Base-by-base conservation (phyloP, 2,888 invertebrate species). In the Sisyra terminalis region DNA sequence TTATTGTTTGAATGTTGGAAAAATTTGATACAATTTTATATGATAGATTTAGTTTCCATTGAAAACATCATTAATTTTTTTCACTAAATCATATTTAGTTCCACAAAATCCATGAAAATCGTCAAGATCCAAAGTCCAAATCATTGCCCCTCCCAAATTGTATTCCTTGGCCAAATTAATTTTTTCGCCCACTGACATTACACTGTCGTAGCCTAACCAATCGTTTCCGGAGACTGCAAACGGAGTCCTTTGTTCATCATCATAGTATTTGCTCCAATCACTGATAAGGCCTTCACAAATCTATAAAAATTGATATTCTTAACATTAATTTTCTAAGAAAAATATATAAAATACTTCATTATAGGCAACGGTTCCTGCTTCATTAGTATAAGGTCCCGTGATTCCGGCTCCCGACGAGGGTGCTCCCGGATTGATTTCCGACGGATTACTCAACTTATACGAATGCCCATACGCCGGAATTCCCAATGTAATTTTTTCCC, bases 91-190 rank as follows among this genome's bases (percentile, higher is more conserved):
- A 56, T 69, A 78, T 38, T 63, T 64, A 4, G 51, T 53, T 1
- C 73, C 71, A 50, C 82, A 82, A 1, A 55, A 49, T 1, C 77
- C 80, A 9, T 55, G 62, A 51, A 81, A 80, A 53, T 86, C 86
- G 51, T 86, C 86, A 5, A 78, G 78, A 55, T 87, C 87, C 7
- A 86, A 65, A 34, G 81, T 78, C 86, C 86, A 87, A 0, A 80
- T 53, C 84, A 86, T 84, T 0, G 70, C 65, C 16, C 82, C 85
- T 42, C 66, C 67, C 42, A 75, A 54, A 43, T 66, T 49, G 43
- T 57, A 44, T 42, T 61, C 48, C 55, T 66, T 54, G 24, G 66
- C 58, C 48, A 58, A 63, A 51, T 60, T 44, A 2, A 52, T 29
- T 40, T 78, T 77, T 1, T 57, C 48, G 4, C 52, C 51, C 6